These are phyloP conservation scores for Drosophila nr. medialis DNA, from an alignment of 2,888 invertebrate genomes.

Conservation along the genomic window DNA sequence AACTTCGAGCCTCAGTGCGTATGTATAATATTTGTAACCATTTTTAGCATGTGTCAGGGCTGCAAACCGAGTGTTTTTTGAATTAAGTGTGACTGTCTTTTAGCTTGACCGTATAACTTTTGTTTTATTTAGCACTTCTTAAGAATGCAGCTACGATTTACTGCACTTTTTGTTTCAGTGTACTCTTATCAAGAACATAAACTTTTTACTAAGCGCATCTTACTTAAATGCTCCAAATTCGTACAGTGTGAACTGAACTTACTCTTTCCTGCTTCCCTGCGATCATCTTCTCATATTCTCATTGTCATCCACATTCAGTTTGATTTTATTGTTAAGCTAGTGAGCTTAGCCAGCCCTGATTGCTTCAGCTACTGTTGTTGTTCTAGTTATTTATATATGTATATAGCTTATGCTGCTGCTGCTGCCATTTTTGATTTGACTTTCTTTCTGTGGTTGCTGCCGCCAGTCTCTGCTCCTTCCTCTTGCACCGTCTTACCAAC, in stretches of 20 bases:
- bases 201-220: not conserved
- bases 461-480: constrained; percentile 7
- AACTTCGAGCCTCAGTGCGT: constrained; percentile 63
- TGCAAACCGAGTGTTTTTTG: constrained; percentile 6
- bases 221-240: no score
- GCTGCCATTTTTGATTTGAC: constrained; percentile 69
- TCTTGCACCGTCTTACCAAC: not conserved
- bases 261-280: not conserved
- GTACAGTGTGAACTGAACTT: not conserved
- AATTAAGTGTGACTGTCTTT: not conserved
- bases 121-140: not conserved
- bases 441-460: constrained; percentile 32
- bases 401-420: constrained; percentile 34
- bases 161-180: not conserved
- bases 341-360: constrained; percentile 38
- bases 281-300: not conserved
- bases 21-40: constrained; percentile 59
- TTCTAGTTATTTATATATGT: constrained; percentile 11
- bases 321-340: not conserved
- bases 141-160: not conserved
- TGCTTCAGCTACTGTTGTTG: constrained; percentile 20
- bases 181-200: no score
- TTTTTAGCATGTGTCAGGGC: constrained; percentile 37
- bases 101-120: not conserved
- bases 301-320: not conserved